Conservation (phyloP, 2,113 vertebrate genomes). For the Dipodomys merriami region DNA sequence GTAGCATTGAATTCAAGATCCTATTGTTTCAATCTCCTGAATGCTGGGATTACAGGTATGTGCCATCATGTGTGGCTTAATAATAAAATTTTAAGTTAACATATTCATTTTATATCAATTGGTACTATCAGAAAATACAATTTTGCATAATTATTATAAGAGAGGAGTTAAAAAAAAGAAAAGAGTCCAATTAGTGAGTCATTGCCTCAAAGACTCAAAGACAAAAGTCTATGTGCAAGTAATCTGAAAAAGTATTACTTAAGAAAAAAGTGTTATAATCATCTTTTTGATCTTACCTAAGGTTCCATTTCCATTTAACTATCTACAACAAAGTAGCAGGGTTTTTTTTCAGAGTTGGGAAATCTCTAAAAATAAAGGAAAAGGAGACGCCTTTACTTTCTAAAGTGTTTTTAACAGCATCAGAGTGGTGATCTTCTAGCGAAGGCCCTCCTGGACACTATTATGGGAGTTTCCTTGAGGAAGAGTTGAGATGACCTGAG, state of each 20-base stretch:
- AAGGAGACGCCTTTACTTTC: not conserved
- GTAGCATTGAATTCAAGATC: not conserved
- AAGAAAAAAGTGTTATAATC: not conserved
- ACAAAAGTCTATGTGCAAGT: not conserved
- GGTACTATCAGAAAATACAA: not conserved
- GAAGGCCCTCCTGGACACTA: not conserved
- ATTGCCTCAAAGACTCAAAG: not conserved
- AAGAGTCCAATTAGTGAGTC: not conserved
- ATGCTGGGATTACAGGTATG: too few species aligned
- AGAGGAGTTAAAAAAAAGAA: not conserved
- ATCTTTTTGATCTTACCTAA: not conserved
- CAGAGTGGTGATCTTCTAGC: not conserved
- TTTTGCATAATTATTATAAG: conserved; percentile 15
- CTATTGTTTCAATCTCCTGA: not conserved
- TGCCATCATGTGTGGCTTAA: not conserved
- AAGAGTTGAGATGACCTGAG: not conserved
- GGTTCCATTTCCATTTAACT: conserved; percentile 13
- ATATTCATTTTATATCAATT: not conserved
- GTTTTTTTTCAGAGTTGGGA: conserved; percentile 20
- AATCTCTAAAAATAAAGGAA: not conserved
- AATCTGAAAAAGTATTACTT: not conserved
- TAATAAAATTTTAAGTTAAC: not conserved
- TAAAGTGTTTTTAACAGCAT: not conserved
- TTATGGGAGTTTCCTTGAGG: not conserved
- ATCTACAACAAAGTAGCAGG: not conserved